Evolutionary conservation across 2,888 invertebrate genomes (phyloP), one percentile per base, ranked within the genome.

Genomic region (Taphrorychus bicolor): DNA sequence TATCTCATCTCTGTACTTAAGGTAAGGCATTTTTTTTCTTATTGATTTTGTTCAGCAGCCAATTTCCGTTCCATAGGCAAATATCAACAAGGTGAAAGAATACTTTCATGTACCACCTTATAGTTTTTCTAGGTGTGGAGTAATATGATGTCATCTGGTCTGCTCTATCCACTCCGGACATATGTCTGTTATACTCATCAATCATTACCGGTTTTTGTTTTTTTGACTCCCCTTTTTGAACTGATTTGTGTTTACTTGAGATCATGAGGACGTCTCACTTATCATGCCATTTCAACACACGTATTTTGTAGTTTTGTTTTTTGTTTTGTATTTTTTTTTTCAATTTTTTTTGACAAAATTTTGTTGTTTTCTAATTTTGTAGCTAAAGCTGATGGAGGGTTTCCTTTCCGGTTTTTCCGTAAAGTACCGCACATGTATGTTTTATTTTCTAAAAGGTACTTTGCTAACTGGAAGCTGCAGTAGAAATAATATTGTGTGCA

Each of bases 401-500:
- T 49, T 16, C 32, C 51, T 51, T 59, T 32, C 18, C 32, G 19
- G 32, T 3, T 59, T 51, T 49, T 24, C 32, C 49, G 7, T 14
- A 45, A 14, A 5, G 45, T 49, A 19, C 59, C 51, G 18, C n/a
- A 17, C 17, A 59, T 19, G 23, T 59, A 14, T 3, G 59, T 59
- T 51, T 59, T 51, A 11, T 22, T 52, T 9, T 59, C 59, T 16
- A 21, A 7, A 24, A 32, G 11, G 18, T 49, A 59, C 16, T 49
- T 14, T 7, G 51, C 49, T 24, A 59, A 32, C 32, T 49, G 17
- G 11, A 48, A 16, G 41, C 59, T 59, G 51, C 22, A 21, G 32
- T 59, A 59, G 32, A 49, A 59, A 51, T 59, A 48, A 49, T n/a
- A n/a, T n/a, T n/a, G n/a, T 59, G 23, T 63, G 48, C 14, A 63